Conservation (phyloP, 2,888 invertebrate genomes). For the Tinea pellionella region DNA sequence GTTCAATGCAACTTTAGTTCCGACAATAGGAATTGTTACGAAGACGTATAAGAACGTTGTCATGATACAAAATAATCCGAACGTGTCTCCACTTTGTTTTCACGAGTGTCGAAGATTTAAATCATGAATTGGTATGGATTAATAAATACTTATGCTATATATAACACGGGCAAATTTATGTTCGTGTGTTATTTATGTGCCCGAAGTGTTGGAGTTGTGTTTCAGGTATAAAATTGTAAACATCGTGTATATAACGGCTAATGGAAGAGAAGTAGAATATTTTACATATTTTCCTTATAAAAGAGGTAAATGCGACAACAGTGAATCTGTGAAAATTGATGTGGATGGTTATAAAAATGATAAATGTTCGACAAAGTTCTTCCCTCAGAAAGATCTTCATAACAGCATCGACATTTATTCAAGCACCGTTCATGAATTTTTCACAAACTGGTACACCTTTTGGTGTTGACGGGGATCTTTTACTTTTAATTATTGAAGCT, state of each 20-base stretch:
- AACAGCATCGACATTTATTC: constrained; percentile 41
- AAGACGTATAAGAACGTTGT: constrained; percentile 25
- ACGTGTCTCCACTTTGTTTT: constrained; percentile 32
- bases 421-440: constrained; percentile 41
- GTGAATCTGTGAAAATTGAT: constrained; percentile 25
- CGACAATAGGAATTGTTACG: background rate
- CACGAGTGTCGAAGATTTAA: constrained; percentile 26
- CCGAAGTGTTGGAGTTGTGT: constrained; percentile 35
- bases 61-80: constrained; percentile 28
- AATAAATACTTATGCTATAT: constrained; percentile 28
- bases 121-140: constrained; percentile 30
- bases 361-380: background rate
- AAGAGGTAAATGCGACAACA: constrained; percentile 29
- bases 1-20: background rate
- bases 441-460: constrained; percentile 26
- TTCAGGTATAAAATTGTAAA: constrained; percentile 43
- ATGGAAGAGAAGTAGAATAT: constrained; percentile 18
- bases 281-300: constrained; percentile 37
- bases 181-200: constrained; percentile 38
- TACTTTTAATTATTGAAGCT: constrained; percentile 31
- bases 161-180: constrained; percentile 44
- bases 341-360: background rate
- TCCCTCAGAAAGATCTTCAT: constrained; percentile 36
- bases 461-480: constrained; percentile 45
- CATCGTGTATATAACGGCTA: constrained; percentile 34